Conservation (phyloP, 1,140 invertebrate genomes). For the Drosophila obscura region DNA sequence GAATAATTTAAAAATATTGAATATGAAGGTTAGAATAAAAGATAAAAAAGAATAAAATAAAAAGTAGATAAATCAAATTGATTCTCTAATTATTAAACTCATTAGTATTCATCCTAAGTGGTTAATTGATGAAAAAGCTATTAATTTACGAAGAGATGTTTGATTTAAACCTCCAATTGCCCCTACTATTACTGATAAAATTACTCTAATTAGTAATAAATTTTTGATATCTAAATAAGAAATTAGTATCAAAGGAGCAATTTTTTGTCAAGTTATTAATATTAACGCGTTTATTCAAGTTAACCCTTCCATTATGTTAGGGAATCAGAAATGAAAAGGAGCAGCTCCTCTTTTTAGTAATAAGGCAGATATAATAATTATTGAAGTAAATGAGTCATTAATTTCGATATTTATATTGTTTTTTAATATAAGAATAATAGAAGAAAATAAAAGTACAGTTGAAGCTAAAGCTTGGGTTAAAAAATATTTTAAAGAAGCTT, state of each 20-base stretch:
- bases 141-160: constrained; percentile 84
- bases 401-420: constrained; percentile 64
- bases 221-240: constrained; percentile 76
- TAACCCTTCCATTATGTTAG: constrained; percentile 84
- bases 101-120: constrained; percentile 85
- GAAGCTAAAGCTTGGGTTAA: constrained; percentile 84
- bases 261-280: constrained; percentile 85
- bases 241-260: constrained; percentile 84
- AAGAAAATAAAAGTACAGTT: constrained; percentile 83
- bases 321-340: constrained; percentile 85
- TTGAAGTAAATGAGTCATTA: constrained; percentile 40
- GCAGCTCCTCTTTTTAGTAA: constrained; percentile 84
- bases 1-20: too few relatives aligned
- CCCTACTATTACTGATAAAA: constrained; percentile 81
- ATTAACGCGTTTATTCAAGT: constrained; percentile 84
- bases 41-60: constrained; percentile 83
- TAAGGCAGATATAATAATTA: constrained; percentile 69
- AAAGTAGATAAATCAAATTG: constrained; percentile 84
- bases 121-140: constrained; percentile 85
- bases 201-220: constrained; percentile 74
- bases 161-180: constrained; percentile 84
- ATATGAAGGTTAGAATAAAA: constrained; percentile 82
- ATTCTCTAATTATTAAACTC: constrained; percentile 78
- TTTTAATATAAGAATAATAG: constrained; percentile 82
- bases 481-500: constrained; percentile 85